A percentile compares a stretch with the other conserved stretches of the same genome.
Conservation (phyloP, 2,113 vertebrate genomes). For the Nymphicus hollandicus region DNA sequence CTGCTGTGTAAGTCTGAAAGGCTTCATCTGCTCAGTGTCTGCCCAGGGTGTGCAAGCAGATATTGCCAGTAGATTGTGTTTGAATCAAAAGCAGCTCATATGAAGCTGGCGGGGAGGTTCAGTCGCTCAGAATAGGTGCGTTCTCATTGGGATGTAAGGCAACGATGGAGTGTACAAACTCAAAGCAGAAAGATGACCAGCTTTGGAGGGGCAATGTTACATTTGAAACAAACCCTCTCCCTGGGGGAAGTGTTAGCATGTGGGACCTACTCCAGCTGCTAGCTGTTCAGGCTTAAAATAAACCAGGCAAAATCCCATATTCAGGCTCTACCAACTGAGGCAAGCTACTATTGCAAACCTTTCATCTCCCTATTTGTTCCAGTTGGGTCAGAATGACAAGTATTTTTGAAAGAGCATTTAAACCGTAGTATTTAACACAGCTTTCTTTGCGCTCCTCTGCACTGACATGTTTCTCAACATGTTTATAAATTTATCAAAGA, state of each 20-base stretch:
- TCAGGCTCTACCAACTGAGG: not conserved
- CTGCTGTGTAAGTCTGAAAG: constrained; percentile 44
- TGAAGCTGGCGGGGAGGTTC: not conserved
- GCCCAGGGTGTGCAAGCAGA: not conserved
- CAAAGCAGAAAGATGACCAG: not conserved
- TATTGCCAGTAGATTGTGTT: constrained; percentile 12
- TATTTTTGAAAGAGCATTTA: constrained; percentile 4
- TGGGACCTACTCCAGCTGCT: constrained; percentile 59
- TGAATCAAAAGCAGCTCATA: constrained; percentile 11
- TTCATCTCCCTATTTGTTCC: not conserved
- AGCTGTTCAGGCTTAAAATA: constrained; percentile 56
- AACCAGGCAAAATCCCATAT: constrained; percentile 26
- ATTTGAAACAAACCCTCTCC: constrained; percentile 33
- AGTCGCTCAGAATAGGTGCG: not conserved
- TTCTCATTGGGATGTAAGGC: not conserved
- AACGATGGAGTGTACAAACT: not conserved
- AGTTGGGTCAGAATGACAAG: not conserved
- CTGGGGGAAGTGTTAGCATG: constrained; percentile 37
- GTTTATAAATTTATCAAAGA: not conserved
- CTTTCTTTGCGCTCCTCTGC: not conserved
- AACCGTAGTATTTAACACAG: not conserved
- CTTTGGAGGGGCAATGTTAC: not conserved
- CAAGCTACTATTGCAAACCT: not conserved
- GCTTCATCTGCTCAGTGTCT: constrained; percentile 4
- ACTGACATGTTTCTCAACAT: not conserved